phyloP scores from a whole-genome alignment of 2,797 vertebrate species.

The Coluber constrictor region DNA sequence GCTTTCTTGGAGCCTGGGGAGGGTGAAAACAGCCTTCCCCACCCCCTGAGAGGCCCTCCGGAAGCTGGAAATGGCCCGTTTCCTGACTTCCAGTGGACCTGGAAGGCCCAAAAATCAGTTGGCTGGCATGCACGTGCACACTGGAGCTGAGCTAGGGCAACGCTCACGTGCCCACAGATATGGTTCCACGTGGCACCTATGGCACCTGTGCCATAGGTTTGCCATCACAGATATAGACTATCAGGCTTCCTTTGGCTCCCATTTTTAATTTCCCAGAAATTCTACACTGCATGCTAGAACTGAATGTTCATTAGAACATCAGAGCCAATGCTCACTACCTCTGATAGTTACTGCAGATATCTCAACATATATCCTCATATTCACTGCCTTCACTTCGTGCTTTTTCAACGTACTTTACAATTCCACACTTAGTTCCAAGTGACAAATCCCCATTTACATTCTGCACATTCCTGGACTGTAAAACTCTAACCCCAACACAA shows the following conservation, averaged over 20 bases:
- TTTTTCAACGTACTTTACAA: background rate
- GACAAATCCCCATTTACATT: background rate
- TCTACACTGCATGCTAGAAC: background rate
- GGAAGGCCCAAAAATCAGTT: too few species aligned
- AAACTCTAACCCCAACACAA: background rate
- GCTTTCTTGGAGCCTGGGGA: too few species aligned
- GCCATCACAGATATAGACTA: too few species aligned
- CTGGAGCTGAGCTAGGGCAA: too few species aligned
- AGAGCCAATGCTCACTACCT: background rate
- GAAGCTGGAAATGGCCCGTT: too few species aligned
- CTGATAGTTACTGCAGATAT: background rate
- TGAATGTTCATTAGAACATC: background rate
- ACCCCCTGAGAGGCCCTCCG: too few species aligned
- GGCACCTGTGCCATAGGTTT: too few species aligned
- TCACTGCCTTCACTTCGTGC: background rate
- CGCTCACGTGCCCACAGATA: too few species aligned
- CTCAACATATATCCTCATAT: background rate
- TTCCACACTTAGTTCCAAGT: background rate
- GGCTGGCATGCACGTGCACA: too few species aligned
- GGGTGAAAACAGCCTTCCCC: too few species aligned
- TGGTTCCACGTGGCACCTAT: too few species aligned
- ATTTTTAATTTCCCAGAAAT: background rate
- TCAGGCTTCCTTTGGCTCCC: background rate
- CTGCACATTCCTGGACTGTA: background rate
- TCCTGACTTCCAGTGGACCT: too few species aligned